Base-by-base conservation (phyloP, 2,797 vertebrate genomes). In the Sebastes itinus region DNA sequence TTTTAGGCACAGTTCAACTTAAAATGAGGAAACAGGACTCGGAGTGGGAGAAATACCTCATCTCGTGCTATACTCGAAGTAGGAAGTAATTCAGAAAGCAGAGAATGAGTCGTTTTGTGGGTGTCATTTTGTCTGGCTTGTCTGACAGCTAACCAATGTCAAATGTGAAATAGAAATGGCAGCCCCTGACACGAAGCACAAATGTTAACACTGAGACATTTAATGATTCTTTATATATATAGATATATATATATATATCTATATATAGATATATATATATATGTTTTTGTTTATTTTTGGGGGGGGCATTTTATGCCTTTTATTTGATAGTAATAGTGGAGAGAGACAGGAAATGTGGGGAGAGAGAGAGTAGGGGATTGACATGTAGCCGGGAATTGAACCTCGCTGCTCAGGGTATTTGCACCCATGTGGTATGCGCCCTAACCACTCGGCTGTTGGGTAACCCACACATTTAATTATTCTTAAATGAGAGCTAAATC, bases 1-100 rank as follows among this genome's bases (percentile, higher is more conserved):
- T 30, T 88, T 25, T 64, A 95, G 95, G 81, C 38, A 30, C 54
- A 13, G 52, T 54, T 74, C 84, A 88, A 35, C 27, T 49, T 10
- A 28, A 81, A 62, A 72, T 13, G 67, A 88, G 30, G 38, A 89
- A 88, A 42, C 85, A 74, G 30, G 72, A 90, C 9, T 78, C 82
- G 1, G 88, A 91, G 27, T 95, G 94, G 95, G 89, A 93, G 81
- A 95, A 92, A 62, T 90, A 91, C 76, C 92, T 96, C 38, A 89
- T 95, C 64, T 93, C 92, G 0, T 81, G 84, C 83, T 95, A 93
- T 12, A 74, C 79, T 64, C 87, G 86, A 22, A 87, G 59, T 54
- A 90, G 77, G 69, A 89, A 85, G 61, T 88, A 25, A 83, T 33
- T 46, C 3, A 52, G 20, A 66, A 28, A 35, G 33, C 22, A 63